phyloP scores from a whole-genome alignment of 2,888 invertebrate species.

The Pemphredon lugubris region DNA sequence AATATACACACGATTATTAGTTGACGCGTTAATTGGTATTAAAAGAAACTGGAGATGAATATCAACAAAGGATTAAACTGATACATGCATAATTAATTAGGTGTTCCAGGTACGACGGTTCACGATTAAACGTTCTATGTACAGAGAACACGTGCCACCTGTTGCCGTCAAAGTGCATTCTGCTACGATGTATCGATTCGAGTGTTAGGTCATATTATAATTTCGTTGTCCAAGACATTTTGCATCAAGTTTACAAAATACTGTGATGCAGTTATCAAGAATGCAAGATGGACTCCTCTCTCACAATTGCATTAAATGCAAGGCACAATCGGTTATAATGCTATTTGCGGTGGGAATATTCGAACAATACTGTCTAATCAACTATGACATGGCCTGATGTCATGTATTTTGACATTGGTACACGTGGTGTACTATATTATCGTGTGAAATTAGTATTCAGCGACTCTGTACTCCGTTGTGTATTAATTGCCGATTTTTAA shows the following conservation, averaged over 20 bases:
- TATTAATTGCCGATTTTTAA: too few relatives aligned
- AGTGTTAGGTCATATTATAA: neutral
- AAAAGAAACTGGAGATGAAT: neutral
- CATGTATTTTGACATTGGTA: neutral
- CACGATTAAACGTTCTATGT: conserved; percentile 4
- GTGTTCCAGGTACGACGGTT: neutral
- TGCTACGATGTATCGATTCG: neutral
- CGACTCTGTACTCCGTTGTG: too few relatives aligned
- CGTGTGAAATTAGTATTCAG: too few relatives aligned
- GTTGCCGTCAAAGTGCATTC: conserved; percentile 28
- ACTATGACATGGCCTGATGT: neutral
- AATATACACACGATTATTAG: too few relatives aligned
- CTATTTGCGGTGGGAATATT: neutral
- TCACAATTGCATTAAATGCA: neutral
- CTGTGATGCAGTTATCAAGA: neutral
- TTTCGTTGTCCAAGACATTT: too few relatives aligned
- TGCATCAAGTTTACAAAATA: too few relatives aligned
- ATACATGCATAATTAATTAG: neutral
- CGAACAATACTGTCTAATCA: conserved; percentile 39
- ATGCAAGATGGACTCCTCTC: neutral
- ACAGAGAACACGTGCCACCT: conserved; percentile 18
- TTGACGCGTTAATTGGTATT: neutral
- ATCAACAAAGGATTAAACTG: neutral
- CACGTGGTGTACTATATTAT: conserved; percentile 21
- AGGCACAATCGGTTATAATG: neutral